These are phyloP conservation scores for Cariama cristata DNA, from an alignment of 2,113 vertebrate genomes.

Conservation along the genomic window DNA sequence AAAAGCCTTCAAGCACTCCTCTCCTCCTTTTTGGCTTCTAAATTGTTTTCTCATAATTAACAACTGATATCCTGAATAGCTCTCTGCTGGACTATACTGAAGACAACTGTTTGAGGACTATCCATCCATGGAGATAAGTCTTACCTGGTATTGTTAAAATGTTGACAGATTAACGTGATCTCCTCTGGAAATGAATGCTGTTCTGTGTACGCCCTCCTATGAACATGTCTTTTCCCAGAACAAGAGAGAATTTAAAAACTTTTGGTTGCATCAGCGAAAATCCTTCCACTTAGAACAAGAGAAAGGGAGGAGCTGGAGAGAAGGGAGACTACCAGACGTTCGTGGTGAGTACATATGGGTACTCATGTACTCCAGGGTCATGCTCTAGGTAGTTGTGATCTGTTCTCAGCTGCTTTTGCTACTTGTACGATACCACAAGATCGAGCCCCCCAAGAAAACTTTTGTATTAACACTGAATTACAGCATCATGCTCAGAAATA, in stretches of 20 bases:
- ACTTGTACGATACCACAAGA: neutral
- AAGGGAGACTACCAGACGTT: neutral
- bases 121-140: neutral
- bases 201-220: neutral
- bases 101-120: neutral
- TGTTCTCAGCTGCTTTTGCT: neutral
- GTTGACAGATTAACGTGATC: neutral
- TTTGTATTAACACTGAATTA: neutral
- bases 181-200: neutral
- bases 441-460: neutral
- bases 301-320: neutral
- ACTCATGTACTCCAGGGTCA: neutral
- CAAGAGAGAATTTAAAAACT: neutral
- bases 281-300: neutral
- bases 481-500: neutral
- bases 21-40: neutral
- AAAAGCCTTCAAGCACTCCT: neutral
- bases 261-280: neutral
- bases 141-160: neutral
- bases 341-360: rapidly evolving
- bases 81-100: neutral
- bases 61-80: neutral
- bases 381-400: neutral
- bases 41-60: neutral
- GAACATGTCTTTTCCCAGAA: neutral